Conservation (phyloP, 2,797 vertebrate species). For the Cirrhinus molitorella region DNA sequence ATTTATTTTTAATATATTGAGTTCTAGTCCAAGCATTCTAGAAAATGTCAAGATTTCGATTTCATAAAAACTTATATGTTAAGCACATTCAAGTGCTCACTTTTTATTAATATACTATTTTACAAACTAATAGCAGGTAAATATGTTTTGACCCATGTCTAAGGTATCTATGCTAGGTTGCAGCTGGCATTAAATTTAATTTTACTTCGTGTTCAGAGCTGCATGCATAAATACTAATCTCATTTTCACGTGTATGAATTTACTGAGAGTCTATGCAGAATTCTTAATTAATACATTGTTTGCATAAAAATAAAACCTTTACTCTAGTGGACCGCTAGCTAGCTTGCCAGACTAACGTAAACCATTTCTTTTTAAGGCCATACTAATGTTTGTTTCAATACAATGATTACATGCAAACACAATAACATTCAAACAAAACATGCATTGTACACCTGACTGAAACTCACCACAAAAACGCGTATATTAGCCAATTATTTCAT, state of each 20-base stretch:
- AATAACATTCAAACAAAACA: neutral
- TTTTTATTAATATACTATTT: neutral
- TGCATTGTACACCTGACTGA: conserved; percentile 2
- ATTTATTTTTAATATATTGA: too few relatives aligned
- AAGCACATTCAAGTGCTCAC: neutral
- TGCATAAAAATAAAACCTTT: neutral
- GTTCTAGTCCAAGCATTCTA: too few relatives aligned
- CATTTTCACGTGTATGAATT: neutral
- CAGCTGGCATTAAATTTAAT: neutral
- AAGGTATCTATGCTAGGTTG: neutral
- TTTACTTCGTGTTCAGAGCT: too few relatives aligned
- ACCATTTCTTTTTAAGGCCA: neutral
- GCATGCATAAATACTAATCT: too few relatives aligned
- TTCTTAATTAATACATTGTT: neutral
- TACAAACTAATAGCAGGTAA: neutral
- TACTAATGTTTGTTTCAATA: neutral
- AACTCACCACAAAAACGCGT: neutral
- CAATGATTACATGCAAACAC: neutral
- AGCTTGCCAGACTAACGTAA: too few relatives aligned
- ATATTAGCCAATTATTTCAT: neutral
- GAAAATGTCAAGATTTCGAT: neutral
- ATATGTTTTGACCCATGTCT: neutral
- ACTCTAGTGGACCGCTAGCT: neutral
- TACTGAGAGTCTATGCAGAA: neutral
- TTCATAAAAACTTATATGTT: neutral